Base-by-base conservation (phyloP, 1,140 invertebrate genomes). In the Lasaia peninsularis region DNA sequence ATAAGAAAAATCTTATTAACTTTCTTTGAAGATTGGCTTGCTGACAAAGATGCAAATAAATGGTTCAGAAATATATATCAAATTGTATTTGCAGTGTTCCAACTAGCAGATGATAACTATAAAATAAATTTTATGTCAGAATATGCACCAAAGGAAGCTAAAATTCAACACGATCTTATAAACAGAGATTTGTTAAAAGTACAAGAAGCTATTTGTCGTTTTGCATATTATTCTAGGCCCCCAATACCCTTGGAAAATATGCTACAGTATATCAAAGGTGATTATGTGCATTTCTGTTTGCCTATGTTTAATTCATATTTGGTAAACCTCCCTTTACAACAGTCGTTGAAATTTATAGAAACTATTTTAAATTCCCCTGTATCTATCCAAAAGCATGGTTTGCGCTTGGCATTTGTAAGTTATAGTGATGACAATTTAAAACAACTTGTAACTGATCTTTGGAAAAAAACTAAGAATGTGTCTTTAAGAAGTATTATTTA, bases 381-480 rank as follows among this genome's bases (percentile, higher is more conserved):
- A 5, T 80, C 78, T 2, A 56, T 82, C 7, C 80, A 82, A 60
- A 84, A 84, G 57, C 80, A 80, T 57, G 75, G 74, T 6, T 54
- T 86, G 14, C 67, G 79, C 5, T 60, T 78, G 32, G 80, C 80
- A 24, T 86, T 82, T 49, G 16, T 69, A 52, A 71, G 67, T 49
- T 82, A 73, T 28, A 60, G 40, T 34, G 37, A 31, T n/a, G 67
- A 74, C 21, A 48, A 72, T 20, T 67, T 82, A 32, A 74, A 63
- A 16, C 67, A 63, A 14, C 49, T 82, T 4, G 34, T 82, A 8
- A 7, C 61, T 6, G 53, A 61, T 12, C 56, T 69, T 52, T 86
- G 80, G 80, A 66, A 67, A 16, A 77, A 63, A 21, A 73, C 73
- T 0, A 77, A 77, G 58, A 84, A 82, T 69, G 59, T 78, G 6